A percentile compares a stretch with the other conserved stretches of the same genome.
phyloP scores from a whole-genome alignment of 2,888 invertebrate species.

The Hesperia comma region DNA sequence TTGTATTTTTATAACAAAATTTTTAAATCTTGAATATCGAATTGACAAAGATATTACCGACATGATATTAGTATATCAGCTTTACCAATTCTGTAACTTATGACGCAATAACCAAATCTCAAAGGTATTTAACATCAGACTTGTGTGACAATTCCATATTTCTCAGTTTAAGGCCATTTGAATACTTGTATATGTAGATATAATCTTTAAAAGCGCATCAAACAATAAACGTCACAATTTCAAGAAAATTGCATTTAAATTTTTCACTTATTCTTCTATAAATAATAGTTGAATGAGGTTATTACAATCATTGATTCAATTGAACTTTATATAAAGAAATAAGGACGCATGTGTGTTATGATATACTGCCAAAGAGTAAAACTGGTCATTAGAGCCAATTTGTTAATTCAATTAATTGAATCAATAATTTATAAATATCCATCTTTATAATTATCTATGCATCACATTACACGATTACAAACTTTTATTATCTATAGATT shows the following conservation, averaged over 20 bases:
- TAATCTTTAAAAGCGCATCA: constrained; percentile 27
- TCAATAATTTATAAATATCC: constrained; percentile 23
- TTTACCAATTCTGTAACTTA: constrained; percentile 1
- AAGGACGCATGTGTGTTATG: neutral
- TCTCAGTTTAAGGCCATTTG: constrained; percentile 35
- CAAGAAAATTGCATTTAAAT: constrained; percentile 11
- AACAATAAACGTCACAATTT: constrained; percentile 18
- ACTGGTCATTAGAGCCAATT: too few relatives aligned
- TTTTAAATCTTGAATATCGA: too few relatives aligned
- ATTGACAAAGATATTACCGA: too few relatives aligned
- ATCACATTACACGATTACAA: constrained; percentile 30
- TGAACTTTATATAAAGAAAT: neutral
- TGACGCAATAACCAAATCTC: constrained; percentile 14
- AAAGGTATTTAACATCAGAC: constrained; percentile 33
- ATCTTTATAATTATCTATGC: constrained; percentile 20
- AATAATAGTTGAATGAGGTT: constrained; percentile 22
- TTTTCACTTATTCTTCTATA: constrained; percentile 19
- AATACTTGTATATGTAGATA: constrained; percentile 31
- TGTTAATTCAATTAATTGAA: constrained; percentile 4
- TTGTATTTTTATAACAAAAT: too few relatives aligned
- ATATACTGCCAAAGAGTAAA: neutral
- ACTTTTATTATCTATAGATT: constrained; percentile 35
- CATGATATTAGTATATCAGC: neutral
- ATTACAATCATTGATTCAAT: constrained; percentile 15
- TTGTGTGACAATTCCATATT: constrained; percentile 37